Percentiles rank a stretch among this genome's conserved stretches.
These are phyloP conservation scores for Bellardia pandia DNA, from an alignment of 2,888 invertebrate species.

Conservation along the genomic window DNA sequence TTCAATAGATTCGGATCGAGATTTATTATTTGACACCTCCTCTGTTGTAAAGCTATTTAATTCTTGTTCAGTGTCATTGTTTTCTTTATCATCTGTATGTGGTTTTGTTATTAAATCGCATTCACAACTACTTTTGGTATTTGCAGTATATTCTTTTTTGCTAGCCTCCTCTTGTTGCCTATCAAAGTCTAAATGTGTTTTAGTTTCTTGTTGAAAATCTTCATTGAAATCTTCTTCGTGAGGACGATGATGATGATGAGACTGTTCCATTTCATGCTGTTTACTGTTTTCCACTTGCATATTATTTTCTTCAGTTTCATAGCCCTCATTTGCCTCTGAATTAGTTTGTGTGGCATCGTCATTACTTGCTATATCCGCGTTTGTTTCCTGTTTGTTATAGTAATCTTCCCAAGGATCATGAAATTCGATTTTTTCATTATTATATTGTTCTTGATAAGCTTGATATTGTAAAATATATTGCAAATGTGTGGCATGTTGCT, in stretches of 20 bases:
- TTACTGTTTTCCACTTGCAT: not conserved
- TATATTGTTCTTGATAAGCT: conserved; percentile 60
- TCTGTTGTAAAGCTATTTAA: not conserved
- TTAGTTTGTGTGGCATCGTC: not conserved
- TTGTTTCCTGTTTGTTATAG: conserved; percentile 84
- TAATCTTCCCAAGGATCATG: conserved; percentile 92
- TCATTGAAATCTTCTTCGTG: conserved; percentile 4
- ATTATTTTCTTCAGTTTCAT: conserved; percentile 2
- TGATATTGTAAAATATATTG: conserved; percentile 63
- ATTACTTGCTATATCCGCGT: conserved; percentile 20
- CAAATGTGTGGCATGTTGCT: conserved; percentile 34
- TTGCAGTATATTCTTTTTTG: conserved; percentile 10
- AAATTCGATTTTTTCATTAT: conserved; percentile 79
- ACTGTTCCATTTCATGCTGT: conserved; percentile 16
- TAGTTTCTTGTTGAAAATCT: conserved; percentile 6
- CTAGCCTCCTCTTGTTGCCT: conserved; percentile 37
- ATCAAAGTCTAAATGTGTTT: conserved; percentile 19
- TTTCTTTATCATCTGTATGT: conserved; percentile 45
- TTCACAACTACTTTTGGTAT: conserved; percentile 16
- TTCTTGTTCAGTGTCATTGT: conserved; percentile 2
- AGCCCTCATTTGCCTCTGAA: conserved; percentile 1
- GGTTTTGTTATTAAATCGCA: not conserved
- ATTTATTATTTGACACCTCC: not conserved
- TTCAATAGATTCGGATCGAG: not conserved
- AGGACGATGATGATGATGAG: conserved; percentile 27